Evolutionary conservation across 1,140 invertebrate species (phyloP), one percentile per base, ranked within the genome.

Genomic region (Bombus pyrosoma): DNA sequence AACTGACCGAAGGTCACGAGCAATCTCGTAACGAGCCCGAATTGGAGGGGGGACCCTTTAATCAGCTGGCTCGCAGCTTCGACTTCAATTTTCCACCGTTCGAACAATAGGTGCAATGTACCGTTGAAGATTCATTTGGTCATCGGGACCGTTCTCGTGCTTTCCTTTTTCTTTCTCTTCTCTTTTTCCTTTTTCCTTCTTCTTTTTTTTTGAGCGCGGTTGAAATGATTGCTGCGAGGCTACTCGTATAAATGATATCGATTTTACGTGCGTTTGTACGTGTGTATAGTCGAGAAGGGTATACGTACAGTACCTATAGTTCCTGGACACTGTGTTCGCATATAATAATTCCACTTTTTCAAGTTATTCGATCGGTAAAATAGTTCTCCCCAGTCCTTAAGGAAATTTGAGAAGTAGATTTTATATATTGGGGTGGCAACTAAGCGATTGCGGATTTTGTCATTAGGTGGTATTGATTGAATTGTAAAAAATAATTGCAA

Each of bases 1-100:
- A 79, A 39, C 41, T 79, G 82, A 71, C 66, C 75, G 76, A 79
- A 84, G 82, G 82, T 79, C 82, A 71, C 75, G 64, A 59, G 47
- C 53, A 18, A 84, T 79, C 53, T 57, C n/a, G n/a, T 53, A 37
- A 39, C 39, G 43, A 25, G 57, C 3, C 12, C 25, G 10, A 32
- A 28, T 6, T 32, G 10, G 15, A 10, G 43, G 0, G 18, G 32
- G 32, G 5, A 1, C 10, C 25, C 62, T 69, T 59, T 69, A 78
- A 83, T 83, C 74, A 69, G 75, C 75, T 83, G 74, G n/a, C 73
- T 66, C 81, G 62, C 73, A 62, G 62, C 62, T 39, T 28, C 47
- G 47, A 66, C 47, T 83, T 53, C 82, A 41, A 83, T 83, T 83
- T 83, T 69, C 62, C 82, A 37, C 28, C 28, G n/a, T 32, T 78